A percentile compares a stretch with the other conserved stretches of the same genome.
phyloP scores from a whole-genome alignment of 2,888 invertebrate species.

The Hololepta plana region DNA sequence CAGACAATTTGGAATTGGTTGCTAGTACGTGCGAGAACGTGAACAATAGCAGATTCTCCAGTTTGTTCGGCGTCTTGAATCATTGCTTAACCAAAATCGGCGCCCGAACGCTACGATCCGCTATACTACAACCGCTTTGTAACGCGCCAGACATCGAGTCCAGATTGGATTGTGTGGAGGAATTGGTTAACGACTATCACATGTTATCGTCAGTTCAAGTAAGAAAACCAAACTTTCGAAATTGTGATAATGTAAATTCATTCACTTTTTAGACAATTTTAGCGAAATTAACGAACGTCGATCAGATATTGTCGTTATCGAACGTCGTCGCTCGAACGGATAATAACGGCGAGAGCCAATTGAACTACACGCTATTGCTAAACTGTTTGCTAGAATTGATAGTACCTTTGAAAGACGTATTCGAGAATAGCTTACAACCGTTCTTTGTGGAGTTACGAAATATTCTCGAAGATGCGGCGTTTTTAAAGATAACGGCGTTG shows the following conservation, averaged over 20 bases:
- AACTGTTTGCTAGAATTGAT: slow-evolving; percentile 62
- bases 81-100: slow-evolving; percentile 57
- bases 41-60: slow-evolving; percentile 28
- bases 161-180: slow-evolving; percentile 57
- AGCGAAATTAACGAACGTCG: slow-evolving; percentile 56
- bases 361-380: slow-evolving; percentile 58
- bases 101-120: slow-evolving; percentile 55
- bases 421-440: slow-evolving; percentile 14
- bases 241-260: slow-evolving; percentile 2
- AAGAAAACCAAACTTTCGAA: slow-evolving; percentile 8
- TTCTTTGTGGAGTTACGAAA: slow-evolving; percentile 16
- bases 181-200: slow-evolving; percentile 49
- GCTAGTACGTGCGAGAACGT: slow-evolving; percentile 30
- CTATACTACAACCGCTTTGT: slow-evolving; percentile 64
- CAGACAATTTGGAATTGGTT: slow-evolving; percentile 56
- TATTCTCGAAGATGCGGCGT: slow-evolving; percentile 14
- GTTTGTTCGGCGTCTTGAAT: slow-evolving; percentile 47
- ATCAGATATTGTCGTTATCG: slow-evolving; percentile 50
- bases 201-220: slow-evolving; percentile 47
- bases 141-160: slow-evolving; percentile 43
- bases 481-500: slow-evolving; percentile 15
- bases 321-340: slow-evolving; percentile 30
- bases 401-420: slow-evolving; percentile 37
- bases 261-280: slow-evolving; percentile 34
- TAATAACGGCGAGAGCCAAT: slow-evolving; percentile 48